A percentile compares a stretch with the other conserved stretches of the same genome.
Conservation (phyloP, 1,140 invertebrate species). For the Scaptodrosophila lebanonensis region DNA sequence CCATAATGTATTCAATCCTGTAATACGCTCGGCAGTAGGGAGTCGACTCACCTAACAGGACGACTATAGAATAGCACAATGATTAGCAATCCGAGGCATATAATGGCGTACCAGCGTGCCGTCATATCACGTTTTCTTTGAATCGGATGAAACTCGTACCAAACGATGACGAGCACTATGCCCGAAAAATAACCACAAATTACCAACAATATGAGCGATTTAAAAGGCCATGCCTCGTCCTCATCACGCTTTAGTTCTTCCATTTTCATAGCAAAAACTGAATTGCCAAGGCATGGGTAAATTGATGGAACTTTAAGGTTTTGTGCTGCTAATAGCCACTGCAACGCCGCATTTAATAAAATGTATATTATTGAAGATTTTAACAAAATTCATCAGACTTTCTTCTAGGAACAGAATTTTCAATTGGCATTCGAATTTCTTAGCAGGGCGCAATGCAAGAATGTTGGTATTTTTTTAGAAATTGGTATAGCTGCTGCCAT, state of each 20-base stretch:
- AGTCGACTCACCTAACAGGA: constrained; percentile 16
- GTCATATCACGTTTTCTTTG: constrained; percentile 9
- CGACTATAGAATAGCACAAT: constrained; percentile 28
- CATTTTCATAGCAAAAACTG: background rate
- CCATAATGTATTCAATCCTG: constrained; percentile 32
- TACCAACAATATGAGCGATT: constrained; percentile 14
- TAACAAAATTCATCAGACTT: too few relatives aligned
- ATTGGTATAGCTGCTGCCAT: too few relatives aligned
- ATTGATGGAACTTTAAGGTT: too few relatives aligned
- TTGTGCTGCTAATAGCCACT: too few relatives aligned
- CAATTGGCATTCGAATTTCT: too few relatives aligned
- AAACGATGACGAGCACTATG: constrained; percentile 10
- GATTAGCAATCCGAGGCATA: constrained; percentile 3
- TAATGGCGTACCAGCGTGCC: constrained; percentile 9
- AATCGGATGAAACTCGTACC: constrained; percentile 35
- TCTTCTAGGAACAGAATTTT: too few relatives aligned
- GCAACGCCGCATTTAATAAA: too few relatives aligned
- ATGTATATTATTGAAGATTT: too few relatives aligned
- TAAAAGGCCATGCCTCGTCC: constrained; percentile 22
- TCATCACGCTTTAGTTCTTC: background rate
- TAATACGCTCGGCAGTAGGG: too few relatives aligned
- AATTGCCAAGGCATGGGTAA: background rate
- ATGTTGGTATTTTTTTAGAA: too few relatives aligned
- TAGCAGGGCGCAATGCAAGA: too few relatives aligned
- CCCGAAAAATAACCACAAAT: constrained; percentile 32